phyloP scores from a whole-genome alignment of 2,113 vertebrate species.

The Vimba vimba region DNA sequence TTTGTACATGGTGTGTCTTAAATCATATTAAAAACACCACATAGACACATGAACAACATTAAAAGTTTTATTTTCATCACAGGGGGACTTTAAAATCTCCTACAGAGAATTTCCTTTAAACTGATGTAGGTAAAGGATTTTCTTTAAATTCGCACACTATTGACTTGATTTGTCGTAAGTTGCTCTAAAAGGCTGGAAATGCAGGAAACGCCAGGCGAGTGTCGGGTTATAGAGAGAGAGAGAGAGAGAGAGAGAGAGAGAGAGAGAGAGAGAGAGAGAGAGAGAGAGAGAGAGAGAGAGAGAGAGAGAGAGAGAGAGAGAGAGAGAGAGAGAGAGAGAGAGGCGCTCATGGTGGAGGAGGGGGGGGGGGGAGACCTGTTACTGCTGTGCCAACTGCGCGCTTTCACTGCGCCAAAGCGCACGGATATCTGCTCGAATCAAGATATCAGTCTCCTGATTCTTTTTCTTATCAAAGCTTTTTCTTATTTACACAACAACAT shows the following conservation, averaged over 20 bases:
- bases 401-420: constrained; percentile 31
- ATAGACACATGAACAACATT: too few relatives aligned
- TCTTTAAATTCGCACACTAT: background rate
- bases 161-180: background rate
- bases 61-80: too few relatives aligned
- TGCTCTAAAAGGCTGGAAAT: background rate
- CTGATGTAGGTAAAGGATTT: too few relatives aligned
- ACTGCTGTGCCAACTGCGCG: constrained; percentile 33
- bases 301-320: background rate
- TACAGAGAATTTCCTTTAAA: too few relatives aligned
- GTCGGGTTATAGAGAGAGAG: background rate
- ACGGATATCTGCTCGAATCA: constrained; percentile 1
- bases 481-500: background rate
- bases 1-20: too few relatives aligned
- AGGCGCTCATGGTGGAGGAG: background rate
- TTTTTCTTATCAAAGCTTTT: background rate
- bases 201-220: background rate
- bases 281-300: background rate
- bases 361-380: constrained; percentile 27
- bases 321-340: background rate
- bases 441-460: background rate
- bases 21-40: too few relatives aligned
- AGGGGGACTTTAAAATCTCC: too few relatives aligned
- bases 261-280: too few relatives aligned
- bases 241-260: background rate